A percentile compares a stretch with the other conserved stretches of the same genome.
Conservation (phyloP, 2,888 invertebrate species). For the Drosophila putrida region DNA sequence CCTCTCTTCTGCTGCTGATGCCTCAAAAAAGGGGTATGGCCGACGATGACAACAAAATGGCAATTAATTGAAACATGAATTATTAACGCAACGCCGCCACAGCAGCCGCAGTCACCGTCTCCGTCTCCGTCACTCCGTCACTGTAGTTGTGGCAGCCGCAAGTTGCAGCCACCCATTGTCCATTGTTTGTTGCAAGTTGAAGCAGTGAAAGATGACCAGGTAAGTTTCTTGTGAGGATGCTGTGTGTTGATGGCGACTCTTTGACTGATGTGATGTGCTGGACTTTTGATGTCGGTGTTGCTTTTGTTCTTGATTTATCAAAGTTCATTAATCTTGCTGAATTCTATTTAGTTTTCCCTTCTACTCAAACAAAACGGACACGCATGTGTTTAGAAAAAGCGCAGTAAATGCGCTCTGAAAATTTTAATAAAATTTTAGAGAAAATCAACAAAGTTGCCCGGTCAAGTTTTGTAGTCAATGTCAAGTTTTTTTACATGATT, state of each 20-base stretch:
- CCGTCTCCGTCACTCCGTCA: background rate
- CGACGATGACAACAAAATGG: constrained; percentile 74
- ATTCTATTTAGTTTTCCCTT: constrained; percentile 52
- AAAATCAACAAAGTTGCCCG: constrained; percentile 51
- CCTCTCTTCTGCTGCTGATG: background rate
- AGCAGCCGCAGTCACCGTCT: constrained; percentile 18
- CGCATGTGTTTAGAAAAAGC: constrained; percentile 48
- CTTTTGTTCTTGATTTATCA: constrained; percentile 68
- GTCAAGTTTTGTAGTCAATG: constrained; percentile 44
- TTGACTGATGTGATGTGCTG: constrained; percentile 41
- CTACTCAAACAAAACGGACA: constrained; percentile 16
- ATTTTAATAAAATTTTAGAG: constrained; percentile 52
- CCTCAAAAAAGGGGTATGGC: constrained; percentile 43
- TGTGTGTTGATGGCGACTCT: constrained; percentile 45
- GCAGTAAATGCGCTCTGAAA: constrained; percentile 61
- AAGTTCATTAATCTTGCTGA: constrained; percentile 81
- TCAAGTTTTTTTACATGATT: constrained; percentile 67
- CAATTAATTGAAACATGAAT: constrained; percentile 83
- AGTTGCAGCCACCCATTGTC: constrained; percentile 62
- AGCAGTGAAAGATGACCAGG: constrained; percentile 72
- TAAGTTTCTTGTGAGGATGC: constrained; percentile 66
- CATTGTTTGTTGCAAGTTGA: constrained; percentile 52
- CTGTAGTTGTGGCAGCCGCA: constrained; percentile 16
- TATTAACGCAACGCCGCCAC: constrained; percentile 69
- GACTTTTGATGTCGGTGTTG: constrained; percentile 57